These are phyloP conservation scores for Anastrepha ludens DNA, from an alignment of 1,140 invertebrate genomes.

Conservation along the genomic window DNA sequence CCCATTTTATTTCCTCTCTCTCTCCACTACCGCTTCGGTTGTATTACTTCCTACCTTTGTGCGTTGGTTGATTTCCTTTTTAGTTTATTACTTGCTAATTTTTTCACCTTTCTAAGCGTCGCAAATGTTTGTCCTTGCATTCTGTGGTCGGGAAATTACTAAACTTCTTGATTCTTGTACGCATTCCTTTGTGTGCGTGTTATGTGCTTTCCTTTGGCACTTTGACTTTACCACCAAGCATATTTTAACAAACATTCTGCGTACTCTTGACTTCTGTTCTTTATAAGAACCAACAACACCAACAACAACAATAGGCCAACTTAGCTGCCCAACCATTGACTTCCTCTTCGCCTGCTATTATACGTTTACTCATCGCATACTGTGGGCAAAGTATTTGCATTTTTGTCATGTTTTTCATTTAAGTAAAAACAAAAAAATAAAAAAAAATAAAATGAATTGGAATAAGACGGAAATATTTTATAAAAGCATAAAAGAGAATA, in stretches of 20 bases:
- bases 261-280: constrained; percentile 6
- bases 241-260: constrained; percentile 19
- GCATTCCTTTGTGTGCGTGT: constrained; percentile 5
- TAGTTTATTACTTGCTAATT: neutral
- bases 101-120: neutral
- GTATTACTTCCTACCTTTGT: neutral
- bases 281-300: neutral
- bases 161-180: constrained; percentile 25
- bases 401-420: constrained; percentile 39
- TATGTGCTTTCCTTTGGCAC: neutral
- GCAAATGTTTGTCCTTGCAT: constrained; percentile 47
- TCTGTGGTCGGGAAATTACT: constrained; percentile 22
- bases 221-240: constrained; percentile 1
- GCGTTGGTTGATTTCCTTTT: neutral
- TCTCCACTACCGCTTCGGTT: neutral
- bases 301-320: neutral
- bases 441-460: neutral
- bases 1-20: neutral
- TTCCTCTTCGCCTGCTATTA: neutral
- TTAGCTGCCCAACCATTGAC: neutral
- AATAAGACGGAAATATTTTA: constrained; percentile 17
- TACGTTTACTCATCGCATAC: neutral
- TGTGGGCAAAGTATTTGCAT: constrained; percentile 41
- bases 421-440: constrained; percentile 7
- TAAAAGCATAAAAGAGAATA: neutral